These are phyloP conservation scores for Siderastrea siderea DNA, from an alignment of 92 coral and sea anemone genomes.

Conservation along the genomic window DNA sequence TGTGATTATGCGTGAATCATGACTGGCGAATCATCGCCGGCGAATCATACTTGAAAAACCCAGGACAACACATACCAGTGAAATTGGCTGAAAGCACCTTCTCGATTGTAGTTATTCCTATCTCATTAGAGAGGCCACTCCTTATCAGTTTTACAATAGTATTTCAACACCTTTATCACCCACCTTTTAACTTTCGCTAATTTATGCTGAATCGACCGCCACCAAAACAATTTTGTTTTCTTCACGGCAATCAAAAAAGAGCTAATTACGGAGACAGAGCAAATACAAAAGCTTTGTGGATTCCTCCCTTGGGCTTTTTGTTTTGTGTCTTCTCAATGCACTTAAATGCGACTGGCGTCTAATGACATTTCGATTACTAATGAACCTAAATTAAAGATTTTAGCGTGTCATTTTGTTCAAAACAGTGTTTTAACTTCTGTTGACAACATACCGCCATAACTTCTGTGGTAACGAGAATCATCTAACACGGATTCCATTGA, in stretches of 20 bases:
- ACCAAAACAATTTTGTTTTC: neutral
- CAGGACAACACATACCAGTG: too few relatives aligned
- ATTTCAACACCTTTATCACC: neutral
- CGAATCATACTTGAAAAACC: too few relatives aligned
- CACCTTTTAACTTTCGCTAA: neutral
- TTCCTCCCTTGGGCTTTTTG: conserved; percentile 7
- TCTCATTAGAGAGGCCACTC: too few relatives aligned
- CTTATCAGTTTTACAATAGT: neutral
- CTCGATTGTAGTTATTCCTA: too few relatives aligned
- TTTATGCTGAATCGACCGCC: neutral
- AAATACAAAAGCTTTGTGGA: neutral
- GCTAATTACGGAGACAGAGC: neutral
- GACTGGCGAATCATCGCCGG: too few relatives aligned
- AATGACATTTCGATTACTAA: conserved; percentile 1
- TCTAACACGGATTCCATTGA: neutral
- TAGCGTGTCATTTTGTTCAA: neutral
- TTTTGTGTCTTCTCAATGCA: neutral
- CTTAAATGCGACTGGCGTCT: neutral
- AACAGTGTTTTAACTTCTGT: neutral
- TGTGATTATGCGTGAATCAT: too few relatives aligned
- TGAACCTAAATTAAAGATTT: neutral
- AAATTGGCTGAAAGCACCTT: too few relatives aligned
- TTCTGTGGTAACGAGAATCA: neutral
- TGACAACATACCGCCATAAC: neutral
- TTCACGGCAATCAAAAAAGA: conserved; percentile 3